Percentiles rank a stretch among this genome's conserved stretches.
These are phyloP conservation scores for Maniola jurtina DNA, from an alignment of 1,140 invertebrate genomes.

Conservation along the genomic window DNA sequence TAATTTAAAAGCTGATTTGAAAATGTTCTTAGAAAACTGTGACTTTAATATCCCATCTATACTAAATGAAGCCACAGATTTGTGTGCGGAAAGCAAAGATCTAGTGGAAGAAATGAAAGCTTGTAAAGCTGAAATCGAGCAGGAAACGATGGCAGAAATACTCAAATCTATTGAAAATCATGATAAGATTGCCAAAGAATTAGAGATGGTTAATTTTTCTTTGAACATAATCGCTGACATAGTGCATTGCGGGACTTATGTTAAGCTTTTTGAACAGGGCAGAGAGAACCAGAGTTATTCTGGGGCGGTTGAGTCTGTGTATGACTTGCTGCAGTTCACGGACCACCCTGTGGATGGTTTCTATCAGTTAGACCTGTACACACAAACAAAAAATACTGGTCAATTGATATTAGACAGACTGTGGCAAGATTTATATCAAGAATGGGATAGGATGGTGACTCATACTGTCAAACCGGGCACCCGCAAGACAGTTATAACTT, in stretches of 20 bases:
- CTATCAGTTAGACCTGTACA: slow-evolving; percentile 75
- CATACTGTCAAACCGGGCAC: slow-evolving; percentile 39
- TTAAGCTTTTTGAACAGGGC: slow-evolving; percentile 74
- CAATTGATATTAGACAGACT: slow-evolving; percentile 66
- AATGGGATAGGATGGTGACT: slow-evolving; percentile 75
- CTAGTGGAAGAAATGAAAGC: slow-evolving; percentile 74
- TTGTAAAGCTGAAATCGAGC: slow-evolving; percentile 78
- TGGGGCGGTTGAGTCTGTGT: slow-evolving; percentile 75
- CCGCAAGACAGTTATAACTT: slow-evolving; percentile 50
- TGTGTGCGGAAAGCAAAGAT: slow-evolving; percentile 72
- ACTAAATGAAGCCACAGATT: slow-evolving; percentile 73
- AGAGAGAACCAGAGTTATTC: slow-evolving; percentile 66
- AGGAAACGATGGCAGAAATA: slow-evolving; percentile 80
- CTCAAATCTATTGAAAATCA: slow-evolving; percentile 79
- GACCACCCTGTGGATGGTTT: slow-evolving; percentile 74
- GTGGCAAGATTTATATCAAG: slow-evolving; percentile 60
- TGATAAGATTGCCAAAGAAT: slow-evolving; percentile 73
- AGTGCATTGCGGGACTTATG: slow-evolving; percentile 74
- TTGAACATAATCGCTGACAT: slow-evolving; percentile 77
- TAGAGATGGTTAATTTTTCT: slow-evolving; percentile 77
- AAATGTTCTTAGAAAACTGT: slow-evolving; percentile 77
- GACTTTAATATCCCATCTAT: slow-evolving; percentile 78
- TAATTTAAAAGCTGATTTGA: slow-evolving; percentile 78
- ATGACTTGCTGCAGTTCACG: slow-evolving; percentile 72
- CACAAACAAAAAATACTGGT: slow-evolving; percentile 63